A percentile compares a stretch with the other conserved stretches of the same genome.
These are phyloP conservation scores for Polydesmus complanatus DNA, from an alignment of 2,888 invertebrate species.

Conservation along the genomic window DNA sequence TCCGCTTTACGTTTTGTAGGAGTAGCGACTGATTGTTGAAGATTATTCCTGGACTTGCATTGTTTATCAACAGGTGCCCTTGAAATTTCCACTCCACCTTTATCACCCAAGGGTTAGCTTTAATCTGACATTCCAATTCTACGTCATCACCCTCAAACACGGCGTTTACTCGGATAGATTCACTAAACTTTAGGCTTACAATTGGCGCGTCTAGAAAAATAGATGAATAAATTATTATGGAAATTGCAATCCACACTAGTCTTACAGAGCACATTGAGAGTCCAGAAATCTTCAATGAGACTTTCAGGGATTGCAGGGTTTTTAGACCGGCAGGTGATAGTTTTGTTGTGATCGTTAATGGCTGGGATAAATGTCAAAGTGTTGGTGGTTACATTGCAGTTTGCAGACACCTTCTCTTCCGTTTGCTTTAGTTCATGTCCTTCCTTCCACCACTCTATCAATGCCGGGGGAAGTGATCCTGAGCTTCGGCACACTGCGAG, in stretches of 20 bases:
- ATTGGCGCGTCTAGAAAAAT: slow-evolving; percentile 13
- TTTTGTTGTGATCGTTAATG: slow-evolving; percentile 22
- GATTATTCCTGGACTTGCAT: slow-evolving; percentile 22
- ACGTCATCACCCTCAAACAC: slow-evolving; percentile 54
- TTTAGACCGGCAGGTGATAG: slow-evolving; percentile 39
- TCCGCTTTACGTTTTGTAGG: slow-evolving; percentile 23
- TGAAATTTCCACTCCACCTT: slow-evolving; percentile 18
- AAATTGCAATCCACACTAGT: not conserved
- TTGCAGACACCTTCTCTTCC: slow-evolving; percentile 21
- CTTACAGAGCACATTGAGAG: slow-evolving; percentile 26
- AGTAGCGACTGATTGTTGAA: slow-evolving; percentile 24
- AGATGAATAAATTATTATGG: not conserved
- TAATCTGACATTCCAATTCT: slow-evolving; percentile 35
- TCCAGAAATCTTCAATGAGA: slow-evolving; percentile 24
- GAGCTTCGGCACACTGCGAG: slow-evolving; percentile 67
- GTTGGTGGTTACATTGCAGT: slow-evolving; percentile 22
- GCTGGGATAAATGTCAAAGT: slow-evolving; percentile 23
- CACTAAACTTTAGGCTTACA: slow-evolving; percentile 1
- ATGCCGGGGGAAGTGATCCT: slow-evolving; percentile 71
- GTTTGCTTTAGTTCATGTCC: slow-evolving; percentile 50
- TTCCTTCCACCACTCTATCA: slow-evolving; percentile 75
- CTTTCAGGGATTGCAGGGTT: slow-evolving; percentile 24
- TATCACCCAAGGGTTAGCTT: slow-evolving; percentile 14
- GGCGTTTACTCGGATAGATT: slow-evolving; percentile 11
- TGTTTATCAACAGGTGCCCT: not conserved